Evolutionary conservation across 2,888 invertebrate species (phyloP).

Genomic region (Helicoverpa assulta): DNA sequence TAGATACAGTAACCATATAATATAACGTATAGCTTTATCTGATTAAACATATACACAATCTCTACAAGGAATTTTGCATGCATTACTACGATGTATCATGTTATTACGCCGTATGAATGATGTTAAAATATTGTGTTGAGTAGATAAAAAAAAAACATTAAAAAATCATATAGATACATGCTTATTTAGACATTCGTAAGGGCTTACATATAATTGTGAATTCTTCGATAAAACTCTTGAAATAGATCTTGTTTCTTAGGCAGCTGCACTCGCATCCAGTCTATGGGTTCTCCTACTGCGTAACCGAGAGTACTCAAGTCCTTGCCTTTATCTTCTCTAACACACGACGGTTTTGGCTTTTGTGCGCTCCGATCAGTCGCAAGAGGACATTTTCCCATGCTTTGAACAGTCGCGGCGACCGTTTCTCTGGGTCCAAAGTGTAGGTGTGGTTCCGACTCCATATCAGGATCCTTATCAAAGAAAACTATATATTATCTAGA

Average conservation of each 20-base stretch:
- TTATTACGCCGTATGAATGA: slow-evolving; percentile 5
- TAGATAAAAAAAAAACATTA: not conserved
- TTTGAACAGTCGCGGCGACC: slow-evolving; percentile 55
- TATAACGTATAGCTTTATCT: slow-evolving; percentile 31
- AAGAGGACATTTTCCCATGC: slow-evolving; percentile 31
- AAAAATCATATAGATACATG: too few species aligned
- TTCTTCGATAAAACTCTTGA: slow-evolving; percentile 91
- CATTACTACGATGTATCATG: slow-evolving; percentile 5
- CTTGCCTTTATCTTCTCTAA: slow-evolving; percentile 80
- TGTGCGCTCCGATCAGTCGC: slow-evolving; percentile 42
- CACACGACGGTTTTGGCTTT: slow-evolving; percentile 64
- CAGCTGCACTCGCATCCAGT: slow-evolving; percentile 91
- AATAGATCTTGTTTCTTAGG: slow-evolving; percentile 93
- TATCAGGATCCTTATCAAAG: slow-evolving; percentile 66
- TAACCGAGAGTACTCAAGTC: slow-evolving; percentile 91
- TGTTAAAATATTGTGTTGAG: not conserved
- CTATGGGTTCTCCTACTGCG: slow-evolving; percentile 88
- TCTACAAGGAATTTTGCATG: slow-evolving; percentile 16
- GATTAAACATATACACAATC: slow-evolving; percentile 28
- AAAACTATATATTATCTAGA: not conserved
- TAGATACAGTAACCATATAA: slow-evolving; percentile 11
- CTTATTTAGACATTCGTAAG: not conserved
- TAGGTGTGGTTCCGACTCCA: slow-evolving; percentile 69
- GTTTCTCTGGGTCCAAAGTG: slow-evolving; percentile 70
- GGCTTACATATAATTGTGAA: slow-evolving; percentile 92